A percentile compares a stretch with the other conserved stretches of the same genome.
Conservation (phyloP, 2,797 vertebrate species). For the Pangasius djambal region DNA sequence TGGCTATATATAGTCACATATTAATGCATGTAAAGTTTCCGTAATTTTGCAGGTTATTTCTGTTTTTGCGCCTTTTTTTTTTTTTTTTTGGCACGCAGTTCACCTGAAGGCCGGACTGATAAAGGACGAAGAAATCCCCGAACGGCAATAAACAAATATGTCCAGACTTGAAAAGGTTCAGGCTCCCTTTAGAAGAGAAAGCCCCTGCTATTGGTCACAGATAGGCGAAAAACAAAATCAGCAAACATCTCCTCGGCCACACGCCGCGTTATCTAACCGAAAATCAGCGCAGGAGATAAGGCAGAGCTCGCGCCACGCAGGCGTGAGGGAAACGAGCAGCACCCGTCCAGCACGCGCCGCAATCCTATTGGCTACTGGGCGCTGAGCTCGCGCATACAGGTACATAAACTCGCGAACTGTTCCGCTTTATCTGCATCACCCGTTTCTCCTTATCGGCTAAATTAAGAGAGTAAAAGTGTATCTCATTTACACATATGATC, state of each 20-base stretch:
- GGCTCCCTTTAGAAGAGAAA: conserved; percentile 15
- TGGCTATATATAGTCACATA: not conserved
- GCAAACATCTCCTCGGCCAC: conserved; percentile 42
- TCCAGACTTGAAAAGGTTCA: not conserved
- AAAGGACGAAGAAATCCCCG: conserved; percentile 25
- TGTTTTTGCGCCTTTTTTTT: not conserved
- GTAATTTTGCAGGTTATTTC: not conserved
- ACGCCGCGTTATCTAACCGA: conserved; percentile 76
- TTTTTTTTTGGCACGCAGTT: conserved; percentile 7
- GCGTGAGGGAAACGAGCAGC: conserved; percentile 55
- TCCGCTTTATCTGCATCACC: conserved; percentile 18
- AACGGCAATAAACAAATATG: conserved; percentile 49
- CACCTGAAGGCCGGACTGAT: conserved; percentile 49
- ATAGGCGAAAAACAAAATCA: conserved; percentile 17
- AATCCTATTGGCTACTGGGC: conserved; percentile 7
- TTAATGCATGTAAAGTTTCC: not conserved
- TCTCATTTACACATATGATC: not conserved
- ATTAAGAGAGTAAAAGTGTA: not conserved
- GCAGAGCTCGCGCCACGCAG: conserved; percentile 55
- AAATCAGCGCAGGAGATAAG: conserved; percentile 74
- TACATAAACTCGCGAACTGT: not conserved
- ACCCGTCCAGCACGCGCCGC: conserved; percentile 44
- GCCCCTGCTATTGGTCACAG: conserved; percentile 34
- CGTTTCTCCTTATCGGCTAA: not conserved
- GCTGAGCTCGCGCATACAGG: not conserved